Base-by-base conservation (phyloP, 2,888 invertebrate species). In the Oscheius sp. region DNA sequence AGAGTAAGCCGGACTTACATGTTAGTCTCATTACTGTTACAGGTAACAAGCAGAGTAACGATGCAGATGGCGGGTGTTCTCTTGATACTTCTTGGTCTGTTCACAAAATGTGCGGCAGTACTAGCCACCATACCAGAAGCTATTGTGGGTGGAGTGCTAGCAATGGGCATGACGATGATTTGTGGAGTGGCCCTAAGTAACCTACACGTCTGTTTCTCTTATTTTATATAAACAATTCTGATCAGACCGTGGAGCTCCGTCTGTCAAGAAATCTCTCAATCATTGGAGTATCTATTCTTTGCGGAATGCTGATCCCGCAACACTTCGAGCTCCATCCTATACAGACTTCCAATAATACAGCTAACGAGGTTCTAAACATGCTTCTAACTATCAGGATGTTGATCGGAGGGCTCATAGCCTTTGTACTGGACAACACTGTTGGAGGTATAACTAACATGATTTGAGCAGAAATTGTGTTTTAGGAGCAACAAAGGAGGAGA, bases 401-500 rank as follows among this genome's bases (percentile, higher is more conserved):
- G 78, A 89, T 91, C 5, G 91, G 90, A 1, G 91, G 91, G 1
- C 66, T 89, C 1, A 57, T 88, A 7, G 91, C 90, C 0, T 90
- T 90, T 76, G 68, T 91, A 47, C 81, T 91, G 47, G 91, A 91
- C 77, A 91, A 90, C 50, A 59, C 73, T n/a, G 75, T 79, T 9
- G 63, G 73, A 32, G 79, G 79, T 79, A 50, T 57, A 32, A 21
- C 37, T 7, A 21, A 29, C n/a, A 37, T 35, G 7, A n/a, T 55
- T 42, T 32, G 21, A 29, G n/a, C 9, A 42, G 42, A 48, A 32
- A 21, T 35, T 29, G n/a, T 11, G 9, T 29, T 55, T 53, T 53
- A 80, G 84, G 84, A 13, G 85, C 82, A 1, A 85, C 84, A 11
- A 74, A 77, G 48, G 72, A 76, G 33, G 81, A 85, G 62, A 75